Evolutionary conservation across 2,797 vertebrate species (phyloP).

Genomic region (Ispidina picta): DNA sequence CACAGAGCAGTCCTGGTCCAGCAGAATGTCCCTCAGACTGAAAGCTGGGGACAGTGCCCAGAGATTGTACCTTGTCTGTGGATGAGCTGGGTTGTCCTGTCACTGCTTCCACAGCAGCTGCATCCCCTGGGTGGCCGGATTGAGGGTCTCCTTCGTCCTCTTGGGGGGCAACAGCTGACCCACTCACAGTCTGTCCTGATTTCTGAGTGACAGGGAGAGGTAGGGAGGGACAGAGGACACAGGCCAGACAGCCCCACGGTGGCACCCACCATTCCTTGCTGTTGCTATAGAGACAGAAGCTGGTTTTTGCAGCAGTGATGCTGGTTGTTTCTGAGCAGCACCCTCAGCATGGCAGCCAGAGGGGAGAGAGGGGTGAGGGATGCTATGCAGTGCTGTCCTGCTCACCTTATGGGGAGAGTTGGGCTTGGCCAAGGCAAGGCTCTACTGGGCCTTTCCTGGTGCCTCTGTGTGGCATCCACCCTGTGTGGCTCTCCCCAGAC

Average conservation of each 20-base stretch:
- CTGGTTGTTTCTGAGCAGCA: neutral
- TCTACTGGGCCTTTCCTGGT: neutral
- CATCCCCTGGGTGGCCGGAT: rapidly evolving
- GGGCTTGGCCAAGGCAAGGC: neutral
- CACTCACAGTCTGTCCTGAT: neutral
- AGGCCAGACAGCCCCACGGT: neutral
- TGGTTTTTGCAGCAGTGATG: neutral
- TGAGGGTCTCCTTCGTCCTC: neutral
- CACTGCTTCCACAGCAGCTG: rapidly evolving
- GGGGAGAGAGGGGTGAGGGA: neutral
- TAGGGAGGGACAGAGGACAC: neutral
- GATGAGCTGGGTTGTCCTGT: neutral
- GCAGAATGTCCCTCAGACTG: neutral
- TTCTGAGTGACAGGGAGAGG: neutral
- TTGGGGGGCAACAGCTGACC: neutral
- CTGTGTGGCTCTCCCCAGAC: neutral
- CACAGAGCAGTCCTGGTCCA: neutral
- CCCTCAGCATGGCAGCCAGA: neutral
- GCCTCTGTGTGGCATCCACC: neutral
- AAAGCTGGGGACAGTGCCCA: neutral
- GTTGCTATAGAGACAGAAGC: conserved; percentile 61
- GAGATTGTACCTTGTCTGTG: neutral
- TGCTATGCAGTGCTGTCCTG: rapidly evolving
- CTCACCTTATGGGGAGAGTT: neutral
- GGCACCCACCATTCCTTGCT: neutral